phyloP scores from a whole-genome alignment of 2,888 invertebrate genomes.

The Odontomyia ornata region DNA sequence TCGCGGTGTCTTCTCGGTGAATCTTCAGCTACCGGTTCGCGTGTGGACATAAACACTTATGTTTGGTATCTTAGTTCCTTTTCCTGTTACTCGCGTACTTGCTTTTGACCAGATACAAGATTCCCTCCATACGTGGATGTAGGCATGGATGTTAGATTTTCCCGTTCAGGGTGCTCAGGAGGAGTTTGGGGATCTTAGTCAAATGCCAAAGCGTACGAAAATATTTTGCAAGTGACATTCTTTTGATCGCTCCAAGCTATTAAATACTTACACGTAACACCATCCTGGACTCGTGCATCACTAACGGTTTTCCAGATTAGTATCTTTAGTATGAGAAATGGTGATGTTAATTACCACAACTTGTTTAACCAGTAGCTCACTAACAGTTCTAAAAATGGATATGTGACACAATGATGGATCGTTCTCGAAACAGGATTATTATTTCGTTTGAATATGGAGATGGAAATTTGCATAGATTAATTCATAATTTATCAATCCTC shows the following conservation, averaged over 20 bases:
- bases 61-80: slow-evolving; percentile 17
- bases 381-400: slow-evolving; percentile 8
- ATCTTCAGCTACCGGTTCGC: slow-evolving; percentile 1
- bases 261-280: not conserved
- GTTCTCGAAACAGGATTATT: not conserved
- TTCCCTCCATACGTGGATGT: too few species aligned
- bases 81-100: slow-evolving; percentile 27
- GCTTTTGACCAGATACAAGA: not conserved
- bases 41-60: slow-evolving; percentile 1
- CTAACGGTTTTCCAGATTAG: slow-evolving; percentile 22
- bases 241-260: not conserved
- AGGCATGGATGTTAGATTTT: too few species aligned
- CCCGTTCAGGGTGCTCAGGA: too few species aligned
- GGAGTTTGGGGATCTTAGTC: not conserved
- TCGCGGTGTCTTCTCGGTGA: not conserved
- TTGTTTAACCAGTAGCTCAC: slow-evolving; percentile 29
- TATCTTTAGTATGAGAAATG: slow-evolving; percentile 22
- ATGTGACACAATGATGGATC: slow-evolving; percentile 27
- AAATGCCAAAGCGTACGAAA: slow-evolving; percentile 11
- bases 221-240: slow-evolving; percentile 17
- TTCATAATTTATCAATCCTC: too few species aligned
- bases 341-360: slow-evolving; percentile 30
- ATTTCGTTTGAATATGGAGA: not conserved
- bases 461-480: not conserved
- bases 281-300: not conserved